phyloP scores from a whole-genome alignment of 2,888 invertebrate species.

The Cremastinae sp. region DNA sequence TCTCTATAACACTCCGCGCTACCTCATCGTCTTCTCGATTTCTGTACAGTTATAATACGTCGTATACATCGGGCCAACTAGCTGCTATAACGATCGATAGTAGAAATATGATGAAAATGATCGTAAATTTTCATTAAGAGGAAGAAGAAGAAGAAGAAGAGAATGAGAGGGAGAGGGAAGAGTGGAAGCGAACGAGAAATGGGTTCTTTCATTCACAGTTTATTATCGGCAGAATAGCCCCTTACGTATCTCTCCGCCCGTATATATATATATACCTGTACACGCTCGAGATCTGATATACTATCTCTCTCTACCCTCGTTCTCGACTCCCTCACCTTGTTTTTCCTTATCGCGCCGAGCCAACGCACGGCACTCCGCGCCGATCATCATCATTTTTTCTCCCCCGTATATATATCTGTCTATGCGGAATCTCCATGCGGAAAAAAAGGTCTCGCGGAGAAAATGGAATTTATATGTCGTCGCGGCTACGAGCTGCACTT shows the following conservation, averaged over 20 bases:
- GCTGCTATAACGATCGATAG: constrained; percentile 52
- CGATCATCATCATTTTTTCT: background rate
- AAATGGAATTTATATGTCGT: background rate
- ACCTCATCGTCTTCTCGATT: background rate
- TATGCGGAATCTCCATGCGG: background rate
- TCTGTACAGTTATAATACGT: constrained; percentile 26
- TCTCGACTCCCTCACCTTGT: constrained; percentile 18
- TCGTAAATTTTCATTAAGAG: constrained; percentile 59
- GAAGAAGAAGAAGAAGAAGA: constrained; percentile 20
- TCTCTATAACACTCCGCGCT: constrained; percentile 19
- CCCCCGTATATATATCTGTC: background rate
- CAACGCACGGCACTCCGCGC: background rate
- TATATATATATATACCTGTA: constrained; percentile 7
- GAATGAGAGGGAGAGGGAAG: background rate
- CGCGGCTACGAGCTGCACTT: background rate
- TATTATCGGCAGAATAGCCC: constrained; percentile 48
- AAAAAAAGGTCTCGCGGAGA: background rate
- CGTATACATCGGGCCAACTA: constrained; percentile 25
- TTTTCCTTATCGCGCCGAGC: constrained; percentile 3
- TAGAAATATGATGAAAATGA: constrained; percentile 59
- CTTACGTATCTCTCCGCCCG: background rate
- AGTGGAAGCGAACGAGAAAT: constrained; percentile 29
- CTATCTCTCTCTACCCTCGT: constrained; percentile 40
- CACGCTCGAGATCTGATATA: constrained; percentile 33
- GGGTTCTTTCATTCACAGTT: constrained; percentile 48